Conservation (phyloP, 2,888 invertebrate species). For the Harmothoe impar region DNA sequence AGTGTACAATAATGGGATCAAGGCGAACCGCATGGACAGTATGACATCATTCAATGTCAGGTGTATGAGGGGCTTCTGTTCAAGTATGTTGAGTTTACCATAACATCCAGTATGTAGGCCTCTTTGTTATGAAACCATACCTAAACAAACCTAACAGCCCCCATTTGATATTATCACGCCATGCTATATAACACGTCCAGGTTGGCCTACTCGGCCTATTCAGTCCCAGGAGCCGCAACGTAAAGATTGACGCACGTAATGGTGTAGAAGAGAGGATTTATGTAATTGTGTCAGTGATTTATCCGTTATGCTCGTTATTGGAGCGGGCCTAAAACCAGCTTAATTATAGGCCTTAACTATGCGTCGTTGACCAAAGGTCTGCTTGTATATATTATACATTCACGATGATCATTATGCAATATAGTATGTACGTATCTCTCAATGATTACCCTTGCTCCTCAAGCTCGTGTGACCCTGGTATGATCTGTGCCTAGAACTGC, state of each 20-base stretch:
- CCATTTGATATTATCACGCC: conserved; percentile 26
- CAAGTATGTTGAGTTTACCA: too few relatives aligned
- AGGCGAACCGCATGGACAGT: too few relatives aligned
- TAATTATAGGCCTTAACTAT: neutral
- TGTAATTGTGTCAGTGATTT: neutral
- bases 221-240: neutral
- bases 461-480: too few relatives aligned
- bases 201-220: neutral
- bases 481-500: too few relatives aligned
- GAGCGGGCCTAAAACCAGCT: neutral
- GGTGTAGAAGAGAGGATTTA: neutral
- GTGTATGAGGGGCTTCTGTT: too few relatives aligned
- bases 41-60: too few relatives aligned
- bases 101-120: neutral
- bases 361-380: too few relatives aligned
- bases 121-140: conserved; percentile 17
- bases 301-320: neutral
- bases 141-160: neutral
- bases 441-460: too few relatives aligned
- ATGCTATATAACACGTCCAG: neutral
- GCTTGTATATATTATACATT: too few relatives aligned
- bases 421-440: too few relatives aligned
- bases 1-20: too few relatives aligned
- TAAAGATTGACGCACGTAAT: conserved; percentile 3
- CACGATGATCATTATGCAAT: too few relatives aligned